Evolutionary conservation across 1,140 invertebrate genomes (phyloP).

Genomic region (Teleopsis dalmanni): DNA sequence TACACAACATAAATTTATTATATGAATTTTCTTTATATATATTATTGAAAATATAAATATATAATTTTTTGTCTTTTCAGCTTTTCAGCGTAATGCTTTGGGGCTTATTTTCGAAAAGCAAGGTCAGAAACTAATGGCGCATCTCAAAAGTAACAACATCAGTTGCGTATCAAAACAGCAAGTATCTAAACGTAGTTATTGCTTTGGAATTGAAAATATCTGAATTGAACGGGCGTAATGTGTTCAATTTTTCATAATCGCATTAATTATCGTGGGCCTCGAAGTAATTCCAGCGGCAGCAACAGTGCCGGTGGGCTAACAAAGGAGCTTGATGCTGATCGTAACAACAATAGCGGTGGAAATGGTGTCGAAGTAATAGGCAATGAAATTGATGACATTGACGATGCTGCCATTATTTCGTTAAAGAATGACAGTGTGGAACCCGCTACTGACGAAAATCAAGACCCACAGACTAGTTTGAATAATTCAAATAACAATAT

Average conservation of each 20-base stretch:
- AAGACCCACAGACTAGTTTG: not conserved
- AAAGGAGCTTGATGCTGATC: constrained; percentile 34
- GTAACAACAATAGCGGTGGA: constrained; percentile 31
- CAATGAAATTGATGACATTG: not conserved
- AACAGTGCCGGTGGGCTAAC: constrained; percentile 12
- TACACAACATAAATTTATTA: no score
- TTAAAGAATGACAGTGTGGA: not conserved
- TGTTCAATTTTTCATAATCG: constrained; percentile 43
- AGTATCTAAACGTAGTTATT: not conserved
- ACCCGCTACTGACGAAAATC: not conserved
- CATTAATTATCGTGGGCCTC: constrained; percentile 38
- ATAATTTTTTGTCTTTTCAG: no score
- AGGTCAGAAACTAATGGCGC: no score
- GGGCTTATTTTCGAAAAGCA: no score
- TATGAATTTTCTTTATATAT: no score
- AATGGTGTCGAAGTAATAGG: not conserved
- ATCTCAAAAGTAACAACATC: no score
- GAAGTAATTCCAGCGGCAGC: constrained; percentile 21
- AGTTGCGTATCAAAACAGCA: no score
- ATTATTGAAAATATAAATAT: no score
- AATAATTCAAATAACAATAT: not conserved
- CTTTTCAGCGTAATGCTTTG: no score
- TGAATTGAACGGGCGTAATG: constrained; percentile 17
- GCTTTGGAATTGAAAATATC: not conserved
- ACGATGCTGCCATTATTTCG: not conserved